Evolutionary conservation across 2,113 vertebrate species (phyloP).

Genomic region (Hyperopisus bebe): DNA sequence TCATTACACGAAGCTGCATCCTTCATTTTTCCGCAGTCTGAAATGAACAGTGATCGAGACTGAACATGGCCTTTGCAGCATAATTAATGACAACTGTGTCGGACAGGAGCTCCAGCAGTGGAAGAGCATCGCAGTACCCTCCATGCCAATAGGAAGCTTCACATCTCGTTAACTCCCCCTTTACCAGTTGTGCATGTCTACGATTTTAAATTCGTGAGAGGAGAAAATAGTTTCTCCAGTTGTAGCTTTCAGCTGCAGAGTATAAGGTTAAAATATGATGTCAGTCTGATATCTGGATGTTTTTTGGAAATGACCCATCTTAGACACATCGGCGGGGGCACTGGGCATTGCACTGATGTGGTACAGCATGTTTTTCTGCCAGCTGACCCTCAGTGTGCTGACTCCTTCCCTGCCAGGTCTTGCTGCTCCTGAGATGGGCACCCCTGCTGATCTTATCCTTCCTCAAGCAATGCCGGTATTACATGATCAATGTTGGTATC

Average conservation of each 20-base stretch:
- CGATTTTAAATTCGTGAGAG: background rate
- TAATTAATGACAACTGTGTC: constrained; percentile 48
- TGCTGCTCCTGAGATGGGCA: background rate
- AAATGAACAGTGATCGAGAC: constrained; percentile 16
- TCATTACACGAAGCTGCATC: constrained; percentile 14
- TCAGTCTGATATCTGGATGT: background rate
- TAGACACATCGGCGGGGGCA: background rate
- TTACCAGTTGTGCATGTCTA: constrained; percentile 35
- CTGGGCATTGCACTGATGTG: background rate
- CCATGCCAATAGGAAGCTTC: constrained; percentile 59
- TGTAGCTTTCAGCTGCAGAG: too few species aligned
- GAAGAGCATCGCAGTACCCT: constrained; percentile 52
- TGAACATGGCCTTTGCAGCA: constrained; percentile 33
- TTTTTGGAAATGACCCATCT: background rate
- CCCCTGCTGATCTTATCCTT: background rate
- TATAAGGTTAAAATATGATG: background rate
- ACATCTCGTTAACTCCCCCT: constrained; percentile 56
- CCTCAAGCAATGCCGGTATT: background rate
- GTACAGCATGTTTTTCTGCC: background rate
- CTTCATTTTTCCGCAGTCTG: background rate
- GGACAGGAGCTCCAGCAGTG: constrained; percentile 51
- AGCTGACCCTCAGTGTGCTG: background rate
- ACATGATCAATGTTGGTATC: background rate
- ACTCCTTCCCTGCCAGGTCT: background rate
- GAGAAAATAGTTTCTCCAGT: background rate